These are phyloP conservation scores for Pherbina coryleti DNA, from an alignment of 2,888 invertebrate genomes.

Conservation along the genomic window DNA sequence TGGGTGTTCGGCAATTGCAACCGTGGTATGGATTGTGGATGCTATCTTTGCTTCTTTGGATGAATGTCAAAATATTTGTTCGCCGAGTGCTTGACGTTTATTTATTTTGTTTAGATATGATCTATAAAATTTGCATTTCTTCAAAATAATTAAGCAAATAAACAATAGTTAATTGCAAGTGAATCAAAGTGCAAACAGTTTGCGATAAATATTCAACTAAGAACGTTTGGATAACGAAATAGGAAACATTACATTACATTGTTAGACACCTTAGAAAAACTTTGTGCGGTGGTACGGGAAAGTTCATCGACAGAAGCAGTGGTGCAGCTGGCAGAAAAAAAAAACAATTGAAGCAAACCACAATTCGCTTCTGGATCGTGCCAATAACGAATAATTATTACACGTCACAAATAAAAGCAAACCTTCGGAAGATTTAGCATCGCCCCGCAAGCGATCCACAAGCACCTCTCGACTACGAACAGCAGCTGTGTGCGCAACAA, in stretches of 20 bases:
- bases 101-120: neutral
- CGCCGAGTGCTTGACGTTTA: neutral
- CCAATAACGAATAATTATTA: neutral
- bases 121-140: neutral
- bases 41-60: neutral
- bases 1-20: neutral
- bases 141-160: neutral
- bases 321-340: neutral
- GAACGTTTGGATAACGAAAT: too few relatives aligned
- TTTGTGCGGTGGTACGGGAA: neutral
- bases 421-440: neutral
- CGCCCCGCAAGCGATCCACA: neutral
- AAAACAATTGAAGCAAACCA: neutral
- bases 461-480: neutral
- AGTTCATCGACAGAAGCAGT: neutral
- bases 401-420: slow-evolving; percentile 21
- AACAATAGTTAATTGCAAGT: too few relatives aligned
- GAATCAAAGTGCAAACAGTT: too few relatives aligned
- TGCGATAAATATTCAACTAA: too few relatives aligned
- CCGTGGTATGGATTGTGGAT: neutral
- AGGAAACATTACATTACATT: too few relatives aligned
- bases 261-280: too few relatives aligned
- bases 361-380: too few relatives aligned
- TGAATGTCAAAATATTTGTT: neutral
- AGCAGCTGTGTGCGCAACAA: slow-evolving; percentile 17